Base-by-base conservation (phyloP, 2,113 vertebrate genomes). In the Mustelus asterias region DNA sequence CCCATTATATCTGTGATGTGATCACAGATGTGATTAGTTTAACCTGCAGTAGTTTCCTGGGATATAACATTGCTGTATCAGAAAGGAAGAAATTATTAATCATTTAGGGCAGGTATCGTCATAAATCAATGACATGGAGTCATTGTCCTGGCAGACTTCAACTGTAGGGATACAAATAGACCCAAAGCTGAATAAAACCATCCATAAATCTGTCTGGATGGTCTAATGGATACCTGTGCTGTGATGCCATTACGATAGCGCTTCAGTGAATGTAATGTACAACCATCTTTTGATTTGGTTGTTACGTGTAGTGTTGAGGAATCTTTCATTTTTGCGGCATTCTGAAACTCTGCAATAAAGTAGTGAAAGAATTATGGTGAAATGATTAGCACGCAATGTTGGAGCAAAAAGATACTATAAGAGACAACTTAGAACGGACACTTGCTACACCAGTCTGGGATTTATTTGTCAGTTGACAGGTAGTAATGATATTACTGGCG, bases 61-160 rank as follows among this genome's bases (percentile, higher is more conserved):
- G 60, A 37, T n/a, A 92, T 92, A 92, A n/a, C 29, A 29, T 37
- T 93, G n/a, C 33, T 37, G 5, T 22, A 37, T 37, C 60, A 93
- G 89, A 37, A 93, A 93, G n/a, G 37, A 44, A 37, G 20, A 20
- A 63, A n/a, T 65, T 67, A 65, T 20, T 37, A 37, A 65, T 37
- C 58, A 92, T n/a, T 65, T 16, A 93, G 89, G 18, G 6, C 16
- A 93, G 65, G 29, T 33, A n/a, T 37, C 29, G 1, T 92, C 58
- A 93, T 93, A 37, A 93, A 93, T 65, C 89, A 93, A 33, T 63
- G 63, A 93, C 33, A 93, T 93, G 58, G 60, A 37, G 33, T 67
- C 60, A 65, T 33, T 65, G 60, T 93, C 60, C 60, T n/a, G 58
- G 60, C 89, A 93, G 60, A 63, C n/a, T 65, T 93, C 54, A 18